phyloP scores from a whole-genome alignment of 2,797 vertebrate genomes.

The Lophotriccus pileatus region DNA sequence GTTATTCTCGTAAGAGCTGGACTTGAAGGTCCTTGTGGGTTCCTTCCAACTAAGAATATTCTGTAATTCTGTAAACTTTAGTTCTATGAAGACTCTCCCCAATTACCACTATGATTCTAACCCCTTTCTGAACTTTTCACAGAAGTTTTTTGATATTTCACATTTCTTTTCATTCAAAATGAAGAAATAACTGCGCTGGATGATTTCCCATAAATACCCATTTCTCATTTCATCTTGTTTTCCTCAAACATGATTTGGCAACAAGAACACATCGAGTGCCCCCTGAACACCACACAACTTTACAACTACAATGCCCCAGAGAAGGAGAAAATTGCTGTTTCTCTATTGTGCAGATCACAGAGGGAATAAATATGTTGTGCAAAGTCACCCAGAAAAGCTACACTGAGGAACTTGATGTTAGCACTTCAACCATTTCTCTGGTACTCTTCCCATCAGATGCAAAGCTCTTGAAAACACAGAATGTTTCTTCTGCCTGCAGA shows the following conservation, averaged over 20 bases:
- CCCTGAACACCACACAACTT: conserved; percentile 1
- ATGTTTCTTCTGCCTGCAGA: conserved; percentile 11
- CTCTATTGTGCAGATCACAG: conserved; percentile 26
- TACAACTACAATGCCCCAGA: not conserved
- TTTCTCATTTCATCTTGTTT: conserved; percentile 19
- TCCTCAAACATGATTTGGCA: conserved; percentile 30
- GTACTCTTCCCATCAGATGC: conserved; percentile 8
- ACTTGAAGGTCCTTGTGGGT: not conserved
- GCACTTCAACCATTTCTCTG: conserved; percentile 28
- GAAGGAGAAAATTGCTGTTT: conserved; percentile 3
- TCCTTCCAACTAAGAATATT: not conserved
- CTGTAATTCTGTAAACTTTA: not conserved
- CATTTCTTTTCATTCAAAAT: not conserved
- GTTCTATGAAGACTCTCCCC: not conserved
- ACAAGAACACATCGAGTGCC: not conserved
- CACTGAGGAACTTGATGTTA: not conserved
- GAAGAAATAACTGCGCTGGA: not conserved
- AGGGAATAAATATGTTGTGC: conserved; percentile 16
- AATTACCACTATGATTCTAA: not conserved
- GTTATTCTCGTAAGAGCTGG: not conserved
- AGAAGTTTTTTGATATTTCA: not conserved
- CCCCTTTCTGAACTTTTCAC: not conserved
- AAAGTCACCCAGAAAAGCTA: conserved; percentile 10
- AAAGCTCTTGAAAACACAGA: conserved; percentile 20
- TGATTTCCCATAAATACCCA: not conserved